These are phyloP conservation scores for Metallyticus violacea DNA, from an alignment of 2,888 invertebrate genomes.

Conservation along the genomic window DNA sequence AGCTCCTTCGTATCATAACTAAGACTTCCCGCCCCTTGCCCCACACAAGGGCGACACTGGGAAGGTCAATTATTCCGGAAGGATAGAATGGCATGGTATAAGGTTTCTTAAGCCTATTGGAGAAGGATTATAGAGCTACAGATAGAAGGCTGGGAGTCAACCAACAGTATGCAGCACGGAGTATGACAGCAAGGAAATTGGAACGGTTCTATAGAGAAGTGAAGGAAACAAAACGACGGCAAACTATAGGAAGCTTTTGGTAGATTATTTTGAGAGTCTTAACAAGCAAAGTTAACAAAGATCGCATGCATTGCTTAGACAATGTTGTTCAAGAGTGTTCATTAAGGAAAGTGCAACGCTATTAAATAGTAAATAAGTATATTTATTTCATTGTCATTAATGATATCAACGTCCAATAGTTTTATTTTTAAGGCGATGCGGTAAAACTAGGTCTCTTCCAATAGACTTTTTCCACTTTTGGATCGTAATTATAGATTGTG, in stretches of 20 bases:
- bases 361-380: too few relatives aligned
- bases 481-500: too few relatives aligned
- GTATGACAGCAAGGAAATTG: not conserved
- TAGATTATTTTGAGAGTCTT: not conserved
- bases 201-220: not conserved
- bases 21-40: not conserved
- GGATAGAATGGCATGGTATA: not conserved
- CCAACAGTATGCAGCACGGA: not conserved
- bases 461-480: too few relatives aligned
- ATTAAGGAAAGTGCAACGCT: too few relatives aligned
- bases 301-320: too few relatives aligned
- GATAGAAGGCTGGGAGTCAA: not conserved
- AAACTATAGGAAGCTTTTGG: not conserved
- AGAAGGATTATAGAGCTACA: not conserved
- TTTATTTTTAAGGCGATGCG: too few relatives aligned
- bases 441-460: too few relatives aligned
- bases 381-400: too few relatives aligned
- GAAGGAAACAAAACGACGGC: not conserved
- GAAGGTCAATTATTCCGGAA: not conserved
- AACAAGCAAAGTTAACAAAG: not conserved
- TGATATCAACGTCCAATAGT: too few relatives aligned
- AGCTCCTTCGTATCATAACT: not conserved
- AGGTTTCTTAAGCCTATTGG: not conserved
- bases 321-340: too few relatives aligned
- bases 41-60: not conserved